Conservation (phyloP, 2,797 vertebrate species). For the Rousettus madagascariensis region DNA sequence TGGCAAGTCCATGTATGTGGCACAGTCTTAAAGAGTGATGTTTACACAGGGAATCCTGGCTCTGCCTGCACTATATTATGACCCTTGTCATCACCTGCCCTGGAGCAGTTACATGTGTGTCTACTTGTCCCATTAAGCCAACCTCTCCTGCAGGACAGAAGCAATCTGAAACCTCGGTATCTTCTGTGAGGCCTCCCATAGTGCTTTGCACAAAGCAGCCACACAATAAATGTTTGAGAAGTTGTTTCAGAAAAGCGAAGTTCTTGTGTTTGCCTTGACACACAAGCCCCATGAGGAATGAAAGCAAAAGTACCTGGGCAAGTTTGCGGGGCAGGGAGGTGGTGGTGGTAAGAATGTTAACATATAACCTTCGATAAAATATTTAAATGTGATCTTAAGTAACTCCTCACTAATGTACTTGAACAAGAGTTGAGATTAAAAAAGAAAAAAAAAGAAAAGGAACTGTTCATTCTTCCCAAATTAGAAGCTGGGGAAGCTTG, state of each 20-base stretch:
- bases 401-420: neutral
- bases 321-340: neutral
- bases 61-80: constrained; percentile 59
- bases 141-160: constrained; percentile 37
- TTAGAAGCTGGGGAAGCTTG: neutral
- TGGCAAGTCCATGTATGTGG: neutral
- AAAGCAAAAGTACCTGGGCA: constrained; percentile 39
- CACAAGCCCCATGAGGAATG: neutral
- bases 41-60: constrained; percentile 54
- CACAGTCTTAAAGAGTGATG: neutral
- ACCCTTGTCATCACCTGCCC: constrained; percentile 61
- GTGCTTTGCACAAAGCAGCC: neutral
- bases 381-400: neutral
- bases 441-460: neutral
- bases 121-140: constrained; percentile 47
- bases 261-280: neutral
- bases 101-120: constrained; percentile 44
- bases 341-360: neutral
- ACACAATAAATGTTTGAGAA: neutral
- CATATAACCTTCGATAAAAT: constrained; percentile 26
- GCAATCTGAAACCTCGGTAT: constrained; percentile 50
- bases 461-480: constrained; percentile 1
- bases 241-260: neutral
- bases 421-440: neutral
- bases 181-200: neutral